Conservation (phyloP, 2,888 invertebrate genomes). For the Temnothorax unifasciatus region DNA sequence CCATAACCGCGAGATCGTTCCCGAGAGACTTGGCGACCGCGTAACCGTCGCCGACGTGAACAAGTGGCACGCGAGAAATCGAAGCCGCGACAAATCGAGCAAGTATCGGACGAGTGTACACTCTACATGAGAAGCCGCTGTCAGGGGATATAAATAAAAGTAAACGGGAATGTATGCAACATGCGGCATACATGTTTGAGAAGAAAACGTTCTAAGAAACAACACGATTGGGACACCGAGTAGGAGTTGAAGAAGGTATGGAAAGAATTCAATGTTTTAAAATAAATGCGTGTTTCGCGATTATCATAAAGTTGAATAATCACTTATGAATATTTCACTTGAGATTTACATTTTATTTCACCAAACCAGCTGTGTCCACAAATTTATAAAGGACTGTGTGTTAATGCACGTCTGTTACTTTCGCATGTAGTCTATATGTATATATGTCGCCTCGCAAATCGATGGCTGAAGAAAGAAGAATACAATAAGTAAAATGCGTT, state of each 20-base stretch:
- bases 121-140: constrained; percentile 21
- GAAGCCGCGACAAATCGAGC: constrained; percentile 44
- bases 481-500: constrained; percentile 10
- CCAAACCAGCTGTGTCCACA: neutral
- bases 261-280: neutral
- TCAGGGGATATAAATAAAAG: constrained; percentile 60
- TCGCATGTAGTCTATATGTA: neutral
- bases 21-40: constrained; percentile 47
- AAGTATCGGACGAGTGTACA: constrained; percentile 5
- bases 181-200: neutral
- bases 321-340: neutral
- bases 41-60: constrained; percentile 28
- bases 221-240: neutral
- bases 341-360: neutral
- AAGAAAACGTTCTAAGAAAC: neutral
- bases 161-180: neutral
- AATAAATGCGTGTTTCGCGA: neutral
- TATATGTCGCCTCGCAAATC: neutral
- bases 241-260: neutral
- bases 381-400: neutral
- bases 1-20: constrained; percentile 64
- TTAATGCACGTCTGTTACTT: neutral
- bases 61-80: constrained; percentile 61
- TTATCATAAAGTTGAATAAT: neutral
- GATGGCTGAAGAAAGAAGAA: neutral